Evolutionary conservation across 2,797 vertebrate genomes (phyloP).

Genomic region (Orientallactaga sibirica): DNA sequence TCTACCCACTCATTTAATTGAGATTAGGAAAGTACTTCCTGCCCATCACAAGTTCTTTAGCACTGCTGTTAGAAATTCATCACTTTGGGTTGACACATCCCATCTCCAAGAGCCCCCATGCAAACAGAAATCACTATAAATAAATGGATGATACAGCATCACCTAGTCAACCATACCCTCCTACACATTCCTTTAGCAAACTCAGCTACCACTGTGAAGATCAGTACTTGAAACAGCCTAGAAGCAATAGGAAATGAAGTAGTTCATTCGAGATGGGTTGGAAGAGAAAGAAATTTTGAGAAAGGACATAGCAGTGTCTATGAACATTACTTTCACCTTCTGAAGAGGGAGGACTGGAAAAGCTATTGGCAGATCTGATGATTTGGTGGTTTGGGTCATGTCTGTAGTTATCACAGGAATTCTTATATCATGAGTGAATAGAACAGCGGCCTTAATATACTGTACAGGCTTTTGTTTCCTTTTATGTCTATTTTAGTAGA

Average conservation of each 20-base stretch:
- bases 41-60: not conserved
- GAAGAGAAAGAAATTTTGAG: not conserved
- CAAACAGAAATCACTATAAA: conserved; percentile 21
- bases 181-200: not conserved
- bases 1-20: not conserved
- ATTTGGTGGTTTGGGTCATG: not conserved
- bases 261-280: not conserved
- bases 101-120: not conserved
- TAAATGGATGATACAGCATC: not conserved
- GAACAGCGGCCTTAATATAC: not conserved
- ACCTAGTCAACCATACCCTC: not conserved
- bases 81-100: not conserved
- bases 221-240: not conserved
- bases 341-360: not conserved
- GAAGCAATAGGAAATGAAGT: not conserved
- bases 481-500: not conserved
- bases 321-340: not conserved
- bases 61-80: not conserved
- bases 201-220: not conserved
- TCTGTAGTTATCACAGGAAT: not conserved
- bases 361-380: not conserved
- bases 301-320: not conserved
- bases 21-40: not conserved
- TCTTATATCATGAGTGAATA: not conserved
- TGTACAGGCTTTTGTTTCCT: not conserved